phyloP scores from a whole-genome alignment of 2,888 invertebrate genomes.

The Thereva nobilitata region DNA sequence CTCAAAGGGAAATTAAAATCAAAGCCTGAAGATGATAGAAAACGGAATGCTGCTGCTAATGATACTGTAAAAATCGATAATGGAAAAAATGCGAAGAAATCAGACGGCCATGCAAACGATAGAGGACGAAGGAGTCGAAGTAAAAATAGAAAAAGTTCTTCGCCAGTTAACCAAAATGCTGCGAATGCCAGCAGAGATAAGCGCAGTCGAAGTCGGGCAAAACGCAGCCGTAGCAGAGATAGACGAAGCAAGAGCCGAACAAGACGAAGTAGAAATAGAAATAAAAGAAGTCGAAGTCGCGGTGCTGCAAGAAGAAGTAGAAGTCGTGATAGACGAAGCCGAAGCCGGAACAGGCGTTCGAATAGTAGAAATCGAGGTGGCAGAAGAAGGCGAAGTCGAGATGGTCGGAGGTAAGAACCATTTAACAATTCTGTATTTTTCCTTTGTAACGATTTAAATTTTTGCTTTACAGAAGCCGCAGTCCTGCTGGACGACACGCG shows the following conservation, averaged over 20 bases:
- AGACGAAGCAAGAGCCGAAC: conserved; percentile 48
- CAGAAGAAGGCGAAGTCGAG: conserved; percentile 13
- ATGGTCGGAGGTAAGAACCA: conserved; percentile 35
- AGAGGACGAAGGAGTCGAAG: conserved; percentile 51
- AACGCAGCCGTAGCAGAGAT: conserved; percentile 37
- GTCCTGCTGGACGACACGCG: conserved; percentile 31
- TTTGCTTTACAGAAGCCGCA: conserved; percentile 37
- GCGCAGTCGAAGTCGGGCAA: conserved; percentile 42
- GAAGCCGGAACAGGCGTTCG: conserved; percentile 43
- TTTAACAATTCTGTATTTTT: not conserved
- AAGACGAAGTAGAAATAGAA: conserved; percentile 44
- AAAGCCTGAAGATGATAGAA: conserved; percentile 47
- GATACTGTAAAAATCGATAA: conserved; percentile 44
- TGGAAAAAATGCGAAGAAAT: conserved; percentile 48
- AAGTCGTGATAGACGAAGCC: conserved; percentile 43
- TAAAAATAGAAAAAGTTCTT: conserved; percentile 49
- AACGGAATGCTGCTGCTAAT: conserved; percentile 39
- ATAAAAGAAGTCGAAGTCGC: conserved; percentile 43
- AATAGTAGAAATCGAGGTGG: conserved; percentile 38
- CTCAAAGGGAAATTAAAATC: conserved; percentile 55
- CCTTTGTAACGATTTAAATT: not conserved
- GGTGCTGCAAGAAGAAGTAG: conserved; percentile 42
- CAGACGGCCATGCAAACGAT: conserved; percentile 52
- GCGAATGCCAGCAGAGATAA: conserved; percentile 47
- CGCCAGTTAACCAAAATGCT: conserved; percentile 47